Percentiles rank a stretch among this genome's conserved stretches.
phyloP scores from a whole-genome alignment of 2,797 vertebrate genomes.

The Sebastes itinus region DNA sequence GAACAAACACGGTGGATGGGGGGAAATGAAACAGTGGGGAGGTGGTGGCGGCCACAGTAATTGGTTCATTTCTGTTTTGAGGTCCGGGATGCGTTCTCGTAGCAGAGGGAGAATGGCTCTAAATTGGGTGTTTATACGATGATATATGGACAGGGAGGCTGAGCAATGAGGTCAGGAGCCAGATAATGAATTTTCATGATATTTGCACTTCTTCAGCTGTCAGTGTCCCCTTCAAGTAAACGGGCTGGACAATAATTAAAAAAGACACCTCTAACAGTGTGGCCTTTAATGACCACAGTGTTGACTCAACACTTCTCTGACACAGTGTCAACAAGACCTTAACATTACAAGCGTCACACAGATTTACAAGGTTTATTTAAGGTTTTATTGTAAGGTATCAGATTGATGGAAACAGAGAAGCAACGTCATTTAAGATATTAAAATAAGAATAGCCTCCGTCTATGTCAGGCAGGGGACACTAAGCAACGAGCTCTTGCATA shows the following conservation, averaged over 20 bases:
- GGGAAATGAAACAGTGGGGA: neutral
- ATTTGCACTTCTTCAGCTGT: neutral
- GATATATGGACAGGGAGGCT: neutral
- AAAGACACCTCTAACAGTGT: neutral
- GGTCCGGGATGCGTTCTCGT: neutral
- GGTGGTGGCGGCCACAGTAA: neutral
- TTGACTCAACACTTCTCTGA: constrained; percentile 10
- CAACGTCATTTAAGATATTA: constrained; percentile 1
- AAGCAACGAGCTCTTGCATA: neutral
- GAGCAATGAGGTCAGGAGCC: constrained; percentile 1
- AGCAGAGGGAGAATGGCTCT: neutral
- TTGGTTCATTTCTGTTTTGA: neutral
- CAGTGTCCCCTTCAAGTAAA: neutral
- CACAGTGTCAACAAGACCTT: constrained; percentile 15
- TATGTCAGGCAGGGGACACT: constrained; percentile 1
- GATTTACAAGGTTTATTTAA: neutral
- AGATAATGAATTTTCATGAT: neutral
- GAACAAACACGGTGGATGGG: neutral
- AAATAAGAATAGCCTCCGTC: neutral
- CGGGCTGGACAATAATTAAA: neutral
- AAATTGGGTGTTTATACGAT: constrained; percentile 3
- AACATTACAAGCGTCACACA: neutral
- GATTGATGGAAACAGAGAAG: neutral
- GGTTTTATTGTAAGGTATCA: constrained; percentile 7
- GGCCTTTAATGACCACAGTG: neutral